Conservation (phyloP, 1,140 invertebrate genomes). For the Microplitis mediator region DNA sequence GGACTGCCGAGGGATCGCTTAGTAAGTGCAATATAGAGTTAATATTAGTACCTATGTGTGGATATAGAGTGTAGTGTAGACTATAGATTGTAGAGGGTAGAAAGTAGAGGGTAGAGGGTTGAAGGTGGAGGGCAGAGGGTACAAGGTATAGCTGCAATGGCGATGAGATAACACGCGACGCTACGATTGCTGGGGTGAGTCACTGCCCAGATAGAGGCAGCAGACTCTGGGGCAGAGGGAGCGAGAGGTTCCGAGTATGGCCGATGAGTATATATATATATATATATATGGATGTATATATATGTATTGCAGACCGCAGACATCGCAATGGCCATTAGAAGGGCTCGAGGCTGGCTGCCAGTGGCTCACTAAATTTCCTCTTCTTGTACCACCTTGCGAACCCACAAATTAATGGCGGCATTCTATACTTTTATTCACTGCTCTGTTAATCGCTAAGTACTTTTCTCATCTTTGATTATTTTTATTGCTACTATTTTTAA, state of each 20-base stretch:
- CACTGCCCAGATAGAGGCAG: background rate
- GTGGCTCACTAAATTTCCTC: slow-evolving; percentile 61
- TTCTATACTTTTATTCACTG: background rate
- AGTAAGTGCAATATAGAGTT: no score
- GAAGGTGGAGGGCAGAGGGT: background rate
- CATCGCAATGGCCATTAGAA: slow-evolving; percentile 59
- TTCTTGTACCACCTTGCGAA: slow-evolving; percentile 51
- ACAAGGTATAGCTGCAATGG: background rate
- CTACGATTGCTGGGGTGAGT: background rate
- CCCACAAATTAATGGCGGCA: slow-evolving; percentile 53
- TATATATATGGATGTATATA: no score
- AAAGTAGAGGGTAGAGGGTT: no score
- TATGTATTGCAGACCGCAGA: slow-evolving; percentile 41
- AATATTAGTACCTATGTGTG: no score
- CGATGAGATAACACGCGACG: background rate
- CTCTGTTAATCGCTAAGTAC: slow-evolving; percentile 5
- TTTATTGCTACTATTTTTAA: background rate
- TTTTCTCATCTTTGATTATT: slow-evolving; percentile 20
- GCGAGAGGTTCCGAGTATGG: slow-evolving; percentile 26
- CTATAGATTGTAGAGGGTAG: no score
- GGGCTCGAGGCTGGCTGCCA: slow-evolving; percentile 52
- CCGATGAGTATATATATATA: slow-evolving; percentile 31
- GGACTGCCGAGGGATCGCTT: no score
- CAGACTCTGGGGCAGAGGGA: slow-evolving; percentile 4
- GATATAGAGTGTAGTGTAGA: no score